Conservation (phyloP, 2,113 vertebrate genomes). For the Sceloporus undulatus region DNA sequence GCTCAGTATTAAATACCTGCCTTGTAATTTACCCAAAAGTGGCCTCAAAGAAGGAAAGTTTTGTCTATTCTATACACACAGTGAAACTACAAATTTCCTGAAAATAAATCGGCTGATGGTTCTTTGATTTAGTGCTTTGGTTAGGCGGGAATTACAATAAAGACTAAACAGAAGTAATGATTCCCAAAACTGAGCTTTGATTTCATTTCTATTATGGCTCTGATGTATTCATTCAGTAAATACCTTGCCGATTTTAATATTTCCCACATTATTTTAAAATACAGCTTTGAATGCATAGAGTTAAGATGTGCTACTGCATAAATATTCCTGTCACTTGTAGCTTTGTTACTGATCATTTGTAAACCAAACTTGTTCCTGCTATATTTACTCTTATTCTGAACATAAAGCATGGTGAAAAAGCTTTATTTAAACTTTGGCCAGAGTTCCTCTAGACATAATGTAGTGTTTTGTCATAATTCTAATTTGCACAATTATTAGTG, state of each 20-base stretch:
- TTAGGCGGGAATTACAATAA: neutral
- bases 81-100: conserved; percentile 44
- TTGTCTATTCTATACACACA: conserved; percentile 41
- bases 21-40: conserved; percentile 86
- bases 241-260: neutral
- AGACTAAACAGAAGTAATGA: conserved; percentile 1
- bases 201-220: neutral
- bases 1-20: conserved; percentile 85
- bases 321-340: neutral
- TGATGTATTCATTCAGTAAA: neutral
- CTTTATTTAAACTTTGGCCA: conserved; percentile 1
- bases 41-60: conserved; percentile 44
- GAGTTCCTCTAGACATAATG: conserved; percentile 16
- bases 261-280: conserved; percentile 32
- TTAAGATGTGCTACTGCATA: conserved; percentile 15
- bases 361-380: neutral
- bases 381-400: neutral
- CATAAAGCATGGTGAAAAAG: neutral
- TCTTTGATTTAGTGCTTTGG: conserved; percentile 32
- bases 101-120: conserved; percentile 10
- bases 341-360: neutral
- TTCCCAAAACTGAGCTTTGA: neutral
- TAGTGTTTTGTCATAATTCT: neutral
- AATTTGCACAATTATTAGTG: neutral
- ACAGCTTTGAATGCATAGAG: conserved; percentile 9